Evolutionary conservation across 2,797 vertebrate species (phyloP), one percentile per base, ranked within the genome.

Genomic region (Peromyscus nudipes): DNA sequence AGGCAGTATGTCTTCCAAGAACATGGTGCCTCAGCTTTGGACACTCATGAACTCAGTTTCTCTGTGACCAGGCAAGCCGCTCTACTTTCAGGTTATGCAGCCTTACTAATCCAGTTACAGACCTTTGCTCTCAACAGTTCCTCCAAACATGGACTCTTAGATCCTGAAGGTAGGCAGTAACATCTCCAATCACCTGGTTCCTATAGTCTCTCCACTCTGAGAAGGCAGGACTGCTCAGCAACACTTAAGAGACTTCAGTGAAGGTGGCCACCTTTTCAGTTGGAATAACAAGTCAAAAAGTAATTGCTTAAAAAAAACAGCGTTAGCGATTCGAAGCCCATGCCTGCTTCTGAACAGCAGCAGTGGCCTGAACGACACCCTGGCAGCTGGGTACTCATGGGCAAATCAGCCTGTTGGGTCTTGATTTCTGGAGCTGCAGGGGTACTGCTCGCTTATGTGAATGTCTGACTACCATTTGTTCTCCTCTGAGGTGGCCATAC

Each of bases 361-460:
- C 92, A 94, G 46, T 16, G 57, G 84, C 80, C 75, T 93, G 49
- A 77, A 52, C 93, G 76, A 60, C 16, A n/a, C 29, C 46, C 71
- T 49, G 88, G 77, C 19, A 85, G 76, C 55, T 85, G 62, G 21
- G 23, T 71, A 57, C 40, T 49, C 52, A 27, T 89, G 37, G 77
- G 71, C n/a, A 92, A 92, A 52, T n/a, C 49, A 91, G 95, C 79
- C 40, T 88, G 77, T 46, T 91, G 40, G 84, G 69, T 73, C 91
- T 43, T n/a, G 79, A 79, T 93, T 97, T 97, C 77, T 94, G 34
- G 10, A 96, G 73, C 83, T 87, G 43, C 82, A 92, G 89, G 82
- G 89, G 43, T 82, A 57, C 4, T 92, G 49, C 65, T 89, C 83
- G 60, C 82, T 52, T 52, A 52, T 52, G 87, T 81, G 52, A 71